Conservation (phyloP, 2,113 vertebrate genomes). For the Microtus richardsoni region DNA sequence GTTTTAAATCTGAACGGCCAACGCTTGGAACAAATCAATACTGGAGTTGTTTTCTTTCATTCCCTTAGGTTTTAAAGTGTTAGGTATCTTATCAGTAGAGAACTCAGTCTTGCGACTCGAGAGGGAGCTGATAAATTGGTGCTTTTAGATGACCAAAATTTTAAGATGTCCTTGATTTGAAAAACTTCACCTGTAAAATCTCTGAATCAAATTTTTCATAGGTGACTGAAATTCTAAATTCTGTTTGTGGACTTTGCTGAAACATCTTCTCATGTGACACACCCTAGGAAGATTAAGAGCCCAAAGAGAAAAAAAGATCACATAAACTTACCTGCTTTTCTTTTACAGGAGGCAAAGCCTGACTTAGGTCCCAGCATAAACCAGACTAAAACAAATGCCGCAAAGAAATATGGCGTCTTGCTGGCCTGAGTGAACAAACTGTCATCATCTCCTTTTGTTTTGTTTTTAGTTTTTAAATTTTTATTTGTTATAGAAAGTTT, state of each 20-base stretch:
- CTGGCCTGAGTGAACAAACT: background rate
- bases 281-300: background rate
- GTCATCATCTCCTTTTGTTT: background rate
- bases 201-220: background rate
- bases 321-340: background rate
- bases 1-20: background rate
- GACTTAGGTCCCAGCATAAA: background rate
- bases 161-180: background rate
- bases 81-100: background rate
- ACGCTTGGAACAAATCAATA: slow-evolving; percentile 7
- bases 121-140: slow-evolving; percentile 4
- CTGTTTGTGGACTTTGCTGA: background rate
- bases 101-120: slow-evolving; percentile 35
- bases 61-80: slow-evolving; percentile 8
- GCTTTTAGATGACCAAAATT: background rate
- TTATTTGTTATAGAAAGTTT: background rate
- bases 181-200: slow-evolving; percentile 10
- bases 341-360: background rate
- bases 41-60: background rate
- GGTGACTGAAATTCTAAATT: slow-evolving; percentile 30
- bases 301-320: background rate
- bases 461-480: background rate
- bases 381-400: background rate
- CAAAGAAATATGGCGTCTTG: background rate
- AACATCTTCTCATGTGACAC: background rate